Conservation (phyloP, 2,113 vertebrate species). For the Parotia lawesii region DNA sequence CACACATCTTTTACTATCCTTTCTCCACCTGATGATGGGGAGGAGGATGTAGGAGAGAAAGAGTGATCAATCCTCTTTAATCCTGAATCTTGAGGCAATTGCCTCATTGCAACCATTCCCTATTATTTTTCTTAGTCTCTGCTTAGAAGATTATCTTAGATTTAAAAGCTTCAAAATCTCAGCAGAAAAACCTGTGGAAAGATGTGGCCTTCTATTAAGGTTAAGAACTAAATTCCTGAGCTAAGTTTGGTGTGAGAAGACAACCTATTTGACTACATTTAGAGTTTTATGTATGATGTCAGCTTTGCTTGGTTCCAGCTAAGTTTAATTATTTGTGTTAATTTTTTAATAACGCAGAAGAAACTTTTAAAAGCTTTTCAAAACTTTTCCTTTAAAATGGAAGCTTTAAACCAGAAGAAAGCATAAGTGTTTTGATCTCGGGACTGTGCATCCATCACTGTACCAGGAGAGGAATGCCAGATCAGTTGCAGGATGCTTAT, state of each 20-base stretch:
- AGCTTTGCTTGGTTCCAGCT: neutral
- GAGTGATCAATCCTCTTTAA: neutral
- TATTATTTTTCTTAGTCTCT: neutral
- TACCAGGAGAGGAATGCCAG: neutral
- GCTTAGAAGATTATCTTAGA: neutral
- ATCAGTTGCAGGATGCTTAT: neutral
- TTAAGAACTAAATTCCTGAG: neutral
- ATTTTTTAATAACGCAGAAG: neutral
- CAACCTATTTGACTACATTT: neutral
- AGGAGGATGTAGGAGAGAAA: neutral
- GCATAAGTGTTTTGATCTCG: neutral
- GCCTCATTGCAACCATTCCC: neutral
- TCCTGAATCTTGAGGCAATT: neutral
- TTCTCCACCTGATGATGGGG: neutral
- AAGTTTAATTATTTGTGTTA: neutral
- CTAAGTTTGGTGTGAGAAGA: neutral
- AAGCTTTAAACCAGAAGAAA: neutral
- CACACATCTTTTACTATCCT: neutral
- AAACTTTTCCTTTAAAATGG: neutral
- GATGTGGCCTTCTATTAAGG: neutral
- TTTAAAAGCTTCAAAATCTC: neutral
- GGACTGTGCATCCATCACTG: neutral
- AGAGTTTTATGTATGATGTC: neutral
- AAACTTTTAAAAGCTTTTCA: neutral
- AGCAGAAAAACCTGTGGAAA: neutral